phyloP scores from a whole-genome alignment of 2,113 vertebrate genomes.

The Oncorhynchus clarkii region DNA sequence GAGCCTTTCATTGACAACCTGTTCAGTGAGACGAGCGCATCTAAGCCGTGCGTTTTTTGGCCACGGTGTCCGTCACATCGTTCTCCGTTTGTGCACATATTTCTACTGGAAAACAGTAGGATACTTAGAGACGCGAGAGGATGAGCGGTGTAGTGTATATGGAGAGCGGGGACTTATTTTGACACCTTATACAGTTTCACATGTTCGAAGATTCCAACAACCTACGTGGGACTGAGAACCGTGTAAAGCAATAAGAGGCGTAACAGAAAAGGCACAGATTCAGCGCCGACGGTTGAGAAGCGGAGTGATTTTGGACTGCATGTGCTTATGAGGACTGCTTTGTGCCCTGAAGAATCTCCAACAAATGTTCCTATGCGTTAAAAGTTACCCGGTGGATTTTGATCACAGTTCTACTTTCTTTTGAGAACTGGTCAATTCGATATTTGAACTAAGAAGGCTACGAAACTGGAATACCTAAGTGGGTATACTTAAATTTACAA shows the following conservation, averaged over 20 bases:
- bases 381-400: constrained; percentile 19
- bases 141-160: constrained; percentile 54
- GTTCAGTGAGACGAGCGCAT: constrained; percentile 50
- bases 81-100: constrained; percentile 75
- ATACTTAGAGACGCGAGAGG: constrained; percentile 36
- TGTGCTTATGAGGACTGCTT: no score
- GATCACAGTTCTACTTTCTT: constrained; percentile 20
- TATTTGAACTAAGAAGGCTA: background rate
- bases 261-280: no score
- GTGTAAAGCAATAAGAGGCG: no score
- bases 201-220: background rate
- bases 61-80: constrained; percentile 44
- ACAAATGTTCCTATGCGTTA: constrained; percentile 4
- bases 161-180: constrained; percentile 43
- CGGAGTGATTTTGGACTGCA: constrained; percentile 11
- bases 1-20: constrained; percentile 59
- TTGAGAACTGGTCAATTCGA: constrained; percentile 15
- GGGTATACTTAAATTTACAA: no score
- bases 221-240: background rate
- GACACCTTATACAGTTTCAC: constrained; percentile 31
- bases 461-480: no score
- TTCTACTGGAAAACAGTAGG: constrained; percentile 59
- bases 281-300: background rate
- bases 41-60: constrained; percentile 46
- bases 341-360: background rate